These are phyloP conservation scores for Odontocolon sp. DNA, from an alignment of 2,888 invertebrate genomes.

Conservation along the genomic window DNA sequence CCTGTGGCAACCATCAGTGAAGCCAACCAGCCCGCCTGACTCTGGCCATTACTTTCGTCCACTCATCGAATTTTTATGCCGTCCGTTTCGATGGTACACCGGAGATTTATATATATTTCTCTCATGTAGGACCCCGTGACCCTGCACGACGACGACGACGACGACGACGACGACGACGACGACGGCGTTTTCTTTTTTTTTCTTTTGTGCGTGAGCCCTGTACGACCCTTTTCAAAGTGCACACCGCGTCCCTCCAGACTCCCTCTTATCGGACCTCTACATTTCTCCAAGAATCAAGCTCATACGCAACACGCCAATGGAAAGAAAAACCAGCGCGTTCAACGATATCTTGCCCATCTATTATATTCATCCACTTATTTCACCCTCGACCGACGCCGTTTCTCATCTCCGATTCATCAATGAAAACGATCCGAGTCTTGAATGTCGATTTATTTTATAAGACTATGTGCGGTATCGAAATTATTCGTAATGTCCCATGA, in stretches of 20 bases:
- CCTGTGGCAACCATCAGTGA: conserved; percentile 17
- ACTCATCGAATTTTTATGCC: conserved; percentile 69
- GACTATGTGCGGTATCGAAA: neutral
- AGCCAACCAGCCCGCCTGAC: conserved; percentile 15
- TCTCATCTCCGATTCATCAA: conserved; percentile 7
- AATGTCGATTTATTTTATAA: neutral
- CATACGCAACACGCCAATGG: conserved; percentile 9
- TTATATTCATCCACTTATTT: conserved; percentile 37
- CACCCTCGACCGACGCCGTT: conserved; percentile 32
- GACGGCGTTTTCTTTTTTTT: neutral
- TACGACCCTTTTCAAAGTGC: conserved; percentile 47
- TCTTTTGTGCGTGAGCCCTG: conserved; percentile 26
- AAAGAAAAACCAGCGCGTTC: conserved; percentile 17
- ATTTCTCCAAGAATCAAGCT: neutral
- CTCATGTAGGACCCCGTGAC: neutral
- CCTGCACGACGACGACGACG: neutral
- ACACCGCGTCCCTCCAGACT: conserved; percentile 7
- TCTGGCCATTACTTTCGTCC: conserved; percentile 51
- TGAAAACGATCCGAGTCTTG: neutral
- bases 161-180: neutral
- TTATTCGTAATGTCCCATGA: too few species aligned
- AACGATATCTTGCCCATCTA: conserved; percentile 34
- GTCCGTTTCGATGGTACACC: conserved; percentile 60
- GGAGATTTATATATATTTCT: conserved; percentile 69
- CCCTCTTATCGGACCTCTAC: conserved; percentile 30